Conservation (phyloP, 2,888 invertebrate species). For the Apamea anceps region DNA sequence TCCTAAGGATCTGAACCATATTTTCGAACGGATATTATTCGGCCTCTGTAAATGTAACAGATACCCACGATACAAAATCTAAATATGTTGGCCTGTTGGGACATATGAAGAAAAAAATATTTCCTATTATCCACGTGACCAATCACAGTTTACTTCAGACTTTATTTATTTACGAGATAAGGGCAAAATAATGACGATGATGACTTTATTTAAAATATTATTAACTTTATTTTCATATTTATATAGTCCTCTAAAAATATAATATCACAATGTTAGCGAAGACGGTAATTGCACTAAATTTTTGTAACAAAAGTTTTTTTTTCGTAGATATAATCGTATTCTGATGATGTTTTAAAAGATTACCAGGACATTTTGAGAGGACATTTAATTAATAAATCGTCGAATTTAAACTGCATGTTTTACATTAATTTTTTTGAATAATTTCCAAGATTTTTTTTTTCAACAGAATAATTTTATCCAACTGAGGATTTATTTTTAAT, state of each 20-base stretch:
- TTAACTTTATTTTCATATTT: background rate
- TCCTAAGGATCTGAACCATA: constrained; percentile 30
- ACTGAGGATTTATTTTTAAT: background rate
- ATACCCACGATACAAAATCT: constrained; percentile 23
- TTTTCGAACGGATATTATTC: constrained; percentile 37
- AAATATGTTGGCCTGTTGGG: constrained; percentile 16
- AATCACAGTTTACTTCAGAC: background rate
- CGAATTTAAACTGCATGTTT: background rate
- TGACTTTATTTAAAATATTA: background rate
- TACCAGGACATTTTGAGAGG: background rate
- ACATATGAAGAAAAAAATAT: constrained; percentile 20
- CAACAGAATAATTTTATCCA: background rate
- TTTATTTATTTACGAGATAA: background rate
- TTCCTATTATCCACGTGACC: constrained; percentile 12
- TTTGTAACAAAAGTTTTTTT: background rate
- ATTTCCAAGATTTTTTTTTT: background rate
- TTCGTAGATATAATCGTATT: background rate
- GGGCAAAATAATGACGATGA: background rate
- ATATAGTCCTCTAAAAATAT: background rate
- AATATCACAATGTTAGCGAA: background rate
- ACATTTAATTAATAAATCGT: background rate
- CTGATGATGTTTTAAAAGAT: background rate
- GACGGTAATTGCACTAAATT: background rate
- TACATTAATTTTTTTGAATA: background rate
- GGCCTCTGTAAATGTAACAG: constrained; percentile 23